Evolutionary conservation across 2,113 vertebrate genomes (phyloP), one percentile per base, ranked within the genome.

Genomic region (Zosterops pallidus): DNA sequence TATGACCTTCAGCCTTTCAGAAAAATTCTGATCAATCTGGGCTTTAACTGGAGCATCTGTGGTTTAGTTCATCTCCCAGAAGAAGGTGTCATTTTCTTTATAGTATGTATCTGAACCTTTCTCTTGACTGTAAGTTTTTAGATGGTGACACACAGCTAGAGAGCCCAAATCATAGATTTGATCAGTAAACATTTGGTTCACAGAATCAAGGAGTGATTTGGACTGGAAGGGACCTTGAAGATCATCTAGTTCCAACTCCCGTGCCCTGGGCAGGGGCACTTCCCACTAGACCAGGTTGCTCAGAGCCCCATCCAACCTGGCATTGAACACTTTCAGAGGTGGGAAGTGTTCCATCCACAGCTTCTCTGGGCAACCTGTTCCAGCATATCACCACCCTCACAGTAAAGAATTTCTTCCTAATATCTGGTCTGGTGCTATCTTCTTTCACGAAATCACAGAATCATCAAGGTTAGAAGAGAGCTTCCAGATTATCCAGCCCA

Each of bases 171-270:
- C 14, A 20, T 5, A 57, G 44, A 29, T 9, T 69, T 76, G n/a
- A 33, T 63, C 67, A 78, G 35, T n/a, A 59, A 86, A 69, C 9
- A 62, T 7, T 5, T 15, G 2, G 12, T 39, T 88, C 35, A 49
- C 14, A 21, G 23, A 33, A 42, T 68, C 42, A 88, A 18, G 5
- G 26, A 37, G 55, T 33, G 11, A 8, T 44, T 91, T 75, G 49
- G 2, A 9, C 11, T n/a, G 14, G 55, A 63, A 63, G 15, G 6
- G 15, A 37, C 16, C 11, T 25, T 63, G 29, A 50, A 63, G 8
- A 49, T 9, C 26, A 25, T 22, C 9, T 42, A 0, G 0, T 9
- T 50, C 41, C 31, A 81, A 3, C 1, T 10, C 4, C 22, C 0
- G 0, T 68, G 53, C 41, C 22, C 5, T 3, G 0, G 26, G 2